Evolutionary conservation across 2,888 invertebrate genomes (phyloP), one percentile per base, ranked within the genome.

Genomic region (Heliconius aoede): DNA sequence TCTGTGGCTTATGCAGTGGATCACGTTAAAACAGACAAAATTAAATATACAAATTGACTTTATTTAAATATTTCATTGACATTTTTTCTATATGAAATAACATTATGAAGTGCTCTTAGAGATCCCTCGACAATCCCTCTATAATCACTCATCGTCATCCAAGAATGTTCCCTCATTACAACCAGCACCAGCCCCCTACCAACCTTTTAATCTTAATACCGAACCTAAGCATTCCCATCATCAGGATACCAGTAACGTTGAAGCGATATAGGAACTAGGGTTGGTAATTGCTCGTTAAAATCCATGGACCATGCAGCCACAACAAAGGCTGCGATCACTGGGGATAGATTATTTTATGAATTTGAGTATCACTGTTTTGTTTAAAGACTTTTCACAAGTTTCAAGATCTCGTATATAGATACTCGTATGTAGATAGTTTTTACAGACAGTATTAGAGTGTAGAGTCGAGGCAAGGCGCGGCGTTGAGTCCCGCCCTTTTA

Each of bases 231-330:
- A 76, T 72, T 72, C 74, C 77, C 78, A 77, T 77, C 80, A 80
- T 79, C 79, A 79, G 76, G 78, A 78, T 72, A 78, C 75, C 77
- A 74, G n/a, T n/a, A n/a, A 78, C 72, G 80, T 78, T 82, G 79
- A 82, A 87, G 85, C 84, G 81, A 84, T 84, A 85, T 83, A 85
- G 83, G 82, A 83, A 82, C 85, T 84, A 83, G 86, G 86, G 86
- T 83, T 83, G 84, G 86, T 87, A 87, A 87, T 87, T 86, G 89
- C 88, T 90, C 92, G 89, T 93, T 90, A 92, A 92, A 89, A 87
- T 90, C 88, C 88, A 91, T 89, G 91, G 86, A 82, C 88, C 91
- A 88, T 89, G 81, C 82, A 83, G 80, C 82, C 81, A 77, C 82
- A 78, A 73, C 75, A 76, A 72, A 78, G 74, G 80, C 76, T 76